Evolutionary conservation across 2,113 vertebrate species (phyloP).

Genomic region (Phyllostomus discolor): DNA sequence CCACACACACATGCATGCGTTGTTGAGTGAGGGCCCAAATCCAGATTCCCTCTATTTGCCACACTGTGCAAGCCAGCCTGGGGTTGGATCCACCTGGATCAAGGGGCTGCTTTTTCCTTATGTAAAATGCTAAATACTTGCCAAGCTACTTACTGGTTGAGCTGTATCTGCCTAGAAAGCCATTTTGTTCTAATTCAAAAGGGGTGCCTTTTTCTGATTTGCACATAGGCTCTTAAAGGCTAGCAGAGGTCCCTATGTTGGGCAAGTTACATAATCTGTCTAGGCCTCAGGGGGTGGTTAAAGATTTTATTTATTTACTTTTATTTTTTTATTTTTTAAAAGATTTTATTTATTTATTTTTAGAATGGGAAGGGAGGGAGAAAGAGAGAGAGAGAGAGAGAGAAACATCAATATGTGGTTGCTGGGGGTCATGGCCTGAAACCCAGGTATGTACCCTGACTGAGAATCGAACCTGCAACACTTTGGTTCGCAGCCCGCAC

Average conservation of each 20-base stretch:
- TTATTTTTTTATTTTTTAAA: too few relatives aligned
- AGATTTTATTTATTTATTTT: too few relatives aligned
- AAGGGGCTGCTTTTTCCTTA: neutral
- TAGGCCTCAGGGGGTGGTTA: neutral
- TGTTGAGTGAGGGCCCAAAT: too few relatives aligned
- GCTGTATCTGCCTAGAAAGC: neutral
- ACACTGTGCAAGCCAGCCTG: neutral
- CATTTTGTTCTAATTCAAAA: neutral
- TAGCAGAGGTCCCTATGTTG: neutral
- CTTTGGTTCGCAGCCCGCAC: too few relatives aligned
- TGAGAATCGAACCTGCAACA: too few relatives aligned
- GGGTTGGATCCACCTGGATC: neutral
- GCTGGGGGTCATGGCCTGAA: too few relatives aligned
- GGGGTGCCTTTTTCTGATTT: neutral
- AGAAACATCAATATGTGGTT: too few relatives aligned
- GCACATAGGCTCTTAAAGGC: neutral
- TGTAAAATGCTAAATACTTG: neutral
- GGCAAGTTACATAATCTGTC: neutral
- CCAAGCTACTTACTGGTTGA: neutral
- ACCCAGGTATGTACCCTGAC: too few relatives aligned
- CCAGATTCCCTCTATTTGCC: neutral
- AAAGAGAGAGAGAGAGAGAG: too few relatives aligned
- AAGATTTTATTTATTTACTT: too few relatives aligned
- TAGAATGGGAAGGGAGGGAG: too few relatives aligned
- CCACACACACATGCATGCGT: too few relatives aligned